phyloP scores from a whole-genome alignment of 2,888 invertebrate species.

The Mimachlamys varia region DNA sequence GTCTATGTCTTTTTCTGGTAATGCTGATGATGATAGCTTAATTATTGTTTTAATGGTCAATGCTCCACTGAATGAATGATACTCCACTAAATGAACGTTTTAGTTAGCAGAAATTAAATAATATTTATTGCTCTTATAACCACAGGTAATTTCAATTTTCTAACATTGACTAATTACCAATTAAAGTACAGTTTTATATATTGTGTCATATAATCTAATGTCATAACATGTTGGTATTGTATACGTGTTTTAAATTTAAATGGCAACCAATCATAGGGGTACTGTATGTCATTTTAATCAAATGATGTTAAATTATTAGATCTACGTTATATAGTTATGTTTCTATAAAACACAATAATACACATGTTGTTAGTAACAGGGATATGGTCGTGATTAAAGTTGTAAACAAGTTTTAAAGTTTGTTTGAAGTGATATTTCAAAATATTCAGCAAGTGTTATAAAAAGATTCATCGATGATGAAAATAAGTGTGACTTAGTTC shows the following conservation, averaged over 20 bases:
- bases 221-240: background rate
- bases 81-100: no score
- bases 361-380: background rate
- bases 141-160: background rate
- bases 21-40: background rate
- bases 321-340: background rate
- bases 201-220: no score
- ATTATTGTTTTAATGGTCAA: no score
- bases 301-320: no score
- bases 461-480: background rate
- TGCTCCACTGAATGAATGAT: no score
- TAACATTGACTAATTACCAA: background rate
- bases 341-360: background rate
- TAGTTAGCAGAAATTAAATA: no score
- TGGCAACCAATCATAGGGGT: no score
- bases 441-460: background rate
- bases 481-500: background rate
- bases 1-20: background rate
- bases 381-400: background rate
- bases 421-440: constrained; percentile 19
- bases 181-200: no score
- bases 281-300: no score
- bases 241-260: background rate
- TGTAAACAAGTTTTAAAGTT: background rate
- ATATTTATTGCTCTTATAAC: no score